These are phyloP conservation scores for Aromia moschata DNA, from an alignment of 2,888 invertebrate genomes.

Conservation along the genomic window DNA sequence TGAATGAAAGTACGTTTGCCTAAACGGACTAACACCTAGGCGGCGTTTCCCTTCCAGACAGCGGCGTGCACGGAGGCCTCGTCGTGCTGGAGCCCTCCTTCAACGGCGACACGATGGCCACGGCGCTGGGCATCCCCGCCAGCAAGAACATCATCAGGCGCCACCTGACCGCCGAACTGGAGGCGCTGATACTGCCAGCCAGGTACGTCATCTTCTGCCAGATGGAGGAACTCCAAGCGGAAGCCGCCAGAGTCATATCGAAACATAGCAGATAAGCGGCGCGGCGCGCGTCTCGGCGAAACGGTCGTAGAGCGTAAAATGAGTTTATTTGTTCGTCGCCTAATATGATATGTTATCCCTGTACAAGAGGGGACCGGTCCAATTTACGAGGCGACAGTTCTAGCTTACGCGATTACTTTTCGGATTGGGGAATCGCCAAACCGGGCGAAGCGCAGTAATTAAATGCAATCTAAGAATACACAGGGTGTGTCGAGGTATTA, in stretches of 20 bases:
- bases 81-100: conserved; percentile 94
- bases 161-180: conserved; percentile 90
- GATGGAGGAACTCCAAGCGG: conserved; percentile 85
- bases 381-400: conserved; percentile 14
- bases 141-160: conserved; percentile 92
- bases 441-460: too few species aligned
- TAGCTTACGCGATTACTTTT: neutral
- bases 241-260: conserved; percentile 75
- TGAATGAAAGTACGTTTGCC: too few species aligned
- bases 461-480: too few species aligned
- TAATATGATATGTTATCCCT: conserved; percentile 24
- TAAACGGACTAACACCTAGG: neutral
- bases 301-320: too few species aligned
- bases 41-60: conserved; percentile 74
- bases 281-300: too few species aligned
- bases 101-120: conserved; percentile 94
- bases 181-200: conserved; percentile 89
- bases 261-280: conserved; percentile 68
- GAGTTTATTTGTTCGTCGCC: conserved; percentile 35
- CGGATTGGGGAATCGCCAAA: too few species aligned
- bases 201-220: conserved; percentile 91
- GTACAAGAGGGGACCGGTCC: too few species aligned
- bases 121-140: conserved; percentile 89
- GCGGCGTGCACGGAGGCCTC: conserved; percentile 94
- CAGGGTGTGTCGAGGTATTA: too few species aligned